phyloP scores from a whole-genome alignment of 2,797 vertebrate genomes.

The Micromesistius poutassou region DNA sequence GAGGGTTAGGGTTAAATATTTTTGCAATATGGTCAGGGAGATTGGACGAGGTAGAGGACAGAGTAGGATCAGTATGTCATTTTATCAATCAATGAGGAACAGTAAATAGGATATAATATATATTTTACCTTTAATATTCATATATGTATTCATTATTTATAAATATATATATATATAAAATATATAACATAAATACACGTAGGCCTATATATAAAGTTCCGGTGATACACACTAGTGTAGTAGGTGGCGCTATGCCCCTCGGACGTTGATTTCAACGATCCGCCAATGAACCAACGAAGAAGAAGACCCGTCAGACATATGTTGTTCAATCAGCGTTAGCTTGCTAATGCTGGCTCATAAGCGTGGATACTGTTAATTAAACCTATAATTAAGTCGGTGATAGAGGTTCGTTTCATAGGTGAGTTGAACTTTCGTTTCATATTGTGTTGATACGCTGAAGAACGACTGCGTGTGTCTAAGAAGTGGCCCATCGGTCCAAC shows the following conservation, averaged over 20 bases:
- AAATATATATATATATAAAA: no score
- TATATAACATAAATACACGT: background rate
- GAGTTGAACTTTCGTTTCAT: background rate
- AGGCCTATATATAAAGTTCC: background rate
- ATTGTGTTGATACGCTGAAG: background rate
- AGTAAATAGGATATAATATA: background rate
- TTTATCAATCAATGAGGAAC: background rate
- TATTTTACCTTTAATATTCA: no score
- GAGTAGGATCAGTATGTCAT: background rate
- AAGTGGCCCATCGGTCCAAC: background rate
- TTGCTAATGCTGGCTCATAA: background rate
- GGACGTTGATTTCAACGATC: background rate
- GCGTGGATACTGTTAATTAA: background rate
- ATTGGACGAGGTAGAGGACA: background rate
- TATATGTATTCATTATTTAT: no score
- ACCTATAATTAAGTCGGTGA: background rate
- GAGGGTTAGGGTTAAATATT: no score
- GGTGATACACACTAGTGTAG: background rate
- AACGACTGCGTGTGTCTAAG: background rate
- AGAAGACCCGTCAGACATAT: background rate
- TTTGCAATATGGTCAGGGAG: no score
- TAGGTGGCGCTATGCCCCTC: background rate
- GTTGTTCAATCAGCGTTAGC: background rate
- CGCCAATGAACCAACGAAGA: background rate
- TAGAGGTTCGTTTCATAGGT: background rate